Evolutionary conservation across 2,888 invertebrate genomes (phyloP).

Genomic region (Hydrotaea diabolus): DNA sequence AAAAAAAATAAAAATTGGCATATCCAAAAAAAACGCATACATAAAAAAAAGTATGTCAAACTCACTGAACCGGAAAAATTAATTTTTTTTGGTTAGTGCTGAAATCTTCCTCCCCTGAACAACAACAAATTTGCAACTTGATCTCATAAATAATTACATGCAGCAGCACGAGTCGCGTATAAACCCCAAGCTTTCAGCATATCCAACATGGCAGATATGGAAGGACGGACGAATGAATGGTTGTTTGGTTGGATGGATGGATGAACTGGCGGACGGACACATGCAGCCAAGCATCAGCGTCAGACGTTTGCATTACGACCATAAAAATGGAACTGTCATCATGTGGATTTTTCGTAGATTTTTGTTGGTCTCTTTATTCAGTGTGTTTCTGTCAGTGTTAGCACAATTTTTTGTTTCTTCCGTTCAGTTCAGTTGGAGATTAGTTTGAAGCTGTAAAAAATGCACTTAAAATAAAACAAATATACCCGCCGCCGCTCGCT

Average conservation of each 20-base stretch:
- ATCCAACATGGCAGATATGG: not conserved
- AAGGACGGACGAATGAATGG: not conserved
- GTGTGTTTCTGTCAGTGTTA: conserved; percentile 52
- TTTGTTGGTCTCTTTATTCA: conserved; percentile 16
- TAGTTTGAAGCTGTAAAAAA: conserved; percentile 6
- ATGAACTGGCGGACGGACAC: not conserved
- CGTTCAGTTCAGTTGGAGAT: not conserved
- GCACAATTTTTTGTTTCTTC: conserved; percentile 31
- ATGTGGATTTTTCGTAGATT: conserved; percentile 46
- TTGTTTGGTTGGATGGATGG: not conserved
- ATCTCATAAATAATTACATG: conserved; percentile 63
- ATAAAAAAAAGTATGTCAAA: conserved; percentile 56
- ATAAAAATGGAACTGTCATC: conserved; percentile 60
- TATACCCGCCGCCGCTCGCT: not conserved
- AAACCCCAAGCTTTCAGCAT: conserved; percentile 43
- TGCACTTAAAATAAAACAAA: conserved; percentile 43
- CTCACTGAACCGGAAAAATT: conserved; percentile 61
- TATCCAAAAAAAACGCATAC: not conserved
- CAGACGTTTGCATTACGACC: conserved; percentile 34
- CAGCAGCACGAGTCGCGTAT: conserved; percentile 37
- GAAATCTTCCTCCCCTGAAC: conserved; percentile 34
- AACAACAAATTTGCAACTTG: conserved; percentile 64
- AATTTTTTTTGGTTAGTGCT: conserved; percentile 15
- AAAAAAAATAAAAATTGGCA: conserved; percentile 7
- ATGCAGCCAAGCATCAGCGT: conserved; percentile 30